A percentile compares a stretch with the other conserved stretches of the same genome.
These are phyloP conservation scores for Dicyrtomina minuta DNA, from an alignment of 2,888 invertebrate species.

Conservation along the genomic window DNA sequence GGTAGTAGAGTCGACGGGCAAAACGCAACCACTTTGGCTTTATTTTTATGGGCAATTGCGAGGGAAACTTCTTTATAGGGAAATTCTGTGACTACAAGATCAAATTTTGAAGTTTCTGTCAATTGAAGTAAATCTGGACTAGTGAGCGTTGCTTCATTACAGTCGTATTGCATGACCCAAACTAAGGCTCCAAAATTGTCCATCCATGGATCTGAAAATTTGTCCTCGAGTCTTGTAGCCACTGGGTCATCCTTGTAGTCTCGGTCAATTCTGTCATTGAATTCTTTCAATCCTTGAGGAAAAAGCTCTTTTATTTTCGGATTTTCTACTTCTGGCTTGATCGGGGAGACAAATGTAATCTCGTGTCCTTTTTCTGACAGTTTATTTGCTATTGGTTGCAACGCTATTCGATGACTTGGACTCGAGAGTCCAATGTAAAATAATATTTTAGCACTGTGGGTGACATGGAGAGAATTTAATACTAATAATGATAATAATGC, in stretches of 20 bases:
- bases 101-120: neutral
- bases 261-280: neutral
- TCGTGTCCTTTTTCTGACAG: neutral
- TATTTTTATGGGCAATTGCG: neutral
- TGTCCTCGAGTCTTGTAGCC: neutral
- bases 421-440: neutral
- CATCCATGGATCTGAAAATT: neutral
- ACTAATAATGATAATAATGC: too few species aligned
- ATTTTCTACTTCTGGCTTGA: neutral
- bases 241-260: neutral
- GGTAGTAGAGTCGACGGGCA: neutral
- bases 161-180: too few species aligned
- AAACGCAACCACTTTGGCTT: neutral
- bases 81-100: neutral
- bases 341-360: neutral
- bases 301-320: conserved; percentile 1
- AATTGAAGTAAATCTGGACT: neutral
- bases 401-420: conserved; percentile 1
- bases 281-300: neutral
- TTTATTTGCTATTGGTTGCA: neutral
- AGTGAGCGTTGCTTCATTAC: too few species aligned
- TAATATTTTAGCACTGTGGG: neutral
- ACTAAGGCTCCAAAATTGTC: neutral
- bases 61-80: neutral
- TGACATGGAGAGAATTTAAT: too few species aligned